Evolutionary conservation across 2,113 vertebrate genomes (phyloP).

Genomic region (Erinaceus europaeus): DNA sequence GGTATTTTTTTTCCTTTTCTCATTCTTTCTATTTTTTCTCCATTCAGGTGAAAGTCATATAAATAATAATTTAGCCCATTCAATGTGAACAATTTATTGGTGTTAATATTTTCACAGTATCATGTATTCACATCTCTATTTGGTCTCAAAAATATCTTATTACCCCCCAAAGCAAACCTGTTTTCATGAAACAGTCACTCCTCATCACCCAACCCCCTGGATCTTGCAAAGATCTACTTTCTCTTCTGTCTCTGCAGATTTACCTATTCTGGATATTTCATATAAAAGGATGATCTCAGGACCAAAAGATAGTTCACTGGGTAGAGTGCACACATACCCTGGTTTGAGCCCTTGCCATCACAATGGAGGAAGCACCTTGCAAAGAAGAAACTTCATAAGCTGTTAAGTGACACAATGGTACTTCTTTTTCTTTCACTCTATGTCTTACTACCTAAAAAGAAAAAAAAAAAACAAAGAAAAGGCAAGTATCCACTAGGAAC

Average conservation of each 20-base stretch:
- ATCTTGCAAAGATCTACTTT: not conserved
- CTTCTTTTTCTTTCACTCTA: too few relatives aligned
- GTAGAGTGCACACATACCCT: too few relatives aligned
- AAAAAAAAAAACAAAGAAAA: too few relatives aligned
- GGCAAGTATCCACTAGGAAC: too few relatives aligned
- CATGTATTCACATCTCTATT: not conserved
- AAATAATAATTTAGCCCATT: not conserved
- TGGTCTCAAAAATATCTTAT: not conserved
- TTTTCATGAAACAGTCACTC: not conserved
- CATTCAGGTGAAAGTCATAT: not conserved
- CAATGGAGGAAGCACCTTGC: too few relatives aligned
- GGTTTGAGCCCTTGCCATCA: too few relatives aligned
- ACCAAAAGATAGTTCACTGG: too few relatives aligned
- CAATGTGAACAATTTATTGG: not conserved
- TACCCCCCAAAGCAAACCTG: not conserved
- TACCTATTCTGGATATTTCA: not conserved
- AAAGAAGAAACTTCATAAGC: too few relatives aligned
- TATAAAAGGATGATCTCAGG: too few relatives aligned
- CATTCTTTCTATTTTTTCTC: not conserved
- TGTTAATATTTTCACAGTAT: not conserved
- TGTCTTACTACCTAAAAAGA: too few relatives aligned
- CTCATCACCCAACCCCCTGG: fast-evolving
- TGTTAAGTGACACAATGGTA: too few relatives aligned
- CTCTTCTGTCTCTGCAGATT: not conserved
- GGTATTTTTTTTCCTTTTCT: not conserved